A percentile compares a stretch with the other conserved stretches of the same genome.
Conservation (phyloP, 1,140 invertebrate species). For the Drosophila nasuta region DNA sequence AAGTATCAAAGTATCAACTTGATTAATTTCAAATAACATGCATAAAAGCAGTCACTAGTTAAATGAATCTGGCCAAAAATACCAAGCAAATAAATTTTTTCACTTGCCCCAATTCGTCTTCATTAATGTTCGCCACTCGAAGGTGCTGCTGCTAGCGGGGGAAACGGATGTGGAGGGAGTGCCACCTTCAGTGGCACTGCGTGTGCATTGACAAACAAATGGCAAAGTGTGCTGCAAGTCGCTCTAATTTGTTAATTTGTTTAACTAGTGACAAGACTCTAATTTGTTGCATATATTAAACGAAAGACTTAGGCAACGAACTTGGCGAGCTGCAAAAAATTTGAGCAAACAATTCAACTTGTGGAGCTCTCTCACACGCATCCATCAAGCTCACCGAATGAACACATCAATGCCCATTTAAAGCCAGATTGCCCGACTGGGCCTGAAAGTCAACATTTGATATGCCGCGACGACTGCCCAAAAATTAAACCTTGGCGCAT, state of each 20-base stretch:
- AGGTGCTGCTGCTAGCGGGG: constrained; percentile 3
- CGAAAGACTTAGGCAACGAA: constrained; percentile 72
- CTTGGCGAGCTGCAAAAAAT: constrained; percentile 32
- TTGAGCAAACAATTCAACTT: constrained; percentile 23
- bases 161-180: neutral
- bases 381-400: constrained; percentile 74
- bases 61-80: constrained; percentile 15
- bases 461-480: constrained; percentile 43
- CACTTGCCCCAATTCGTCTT: constrained; percentile 62
- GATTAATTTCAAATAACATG: constrained; percentile 71
- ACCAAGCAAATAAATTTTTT: constrained; percentile 16
- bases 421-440: constrained; percentile 26
- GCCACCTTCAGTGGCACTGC: constrained; percentile 6
- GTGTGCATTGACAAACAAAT: constrained; percentile 49
- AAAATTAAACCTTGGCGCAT: constrained; percentile 69
- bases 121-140: constrained; percentile 49
- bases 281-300: constrained; percentile 52
- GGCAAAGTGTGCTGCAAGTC: constrained; percentile 77
- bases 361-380: constrained; percentile 38
- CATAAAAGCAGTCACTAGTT: constrained; percentile 21
- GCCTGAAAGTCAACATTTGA: constrained; percentile 51
- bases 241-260: constrained; percentile 62
- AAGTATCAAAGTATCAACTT: constrained; percentile 54
- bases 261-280: constrained; percentile 25
- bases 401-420: constrained; percentile 78